Conservation (phyloP, 1,140 invertebrate species). For the Lordiphosa collinella region DNA sequence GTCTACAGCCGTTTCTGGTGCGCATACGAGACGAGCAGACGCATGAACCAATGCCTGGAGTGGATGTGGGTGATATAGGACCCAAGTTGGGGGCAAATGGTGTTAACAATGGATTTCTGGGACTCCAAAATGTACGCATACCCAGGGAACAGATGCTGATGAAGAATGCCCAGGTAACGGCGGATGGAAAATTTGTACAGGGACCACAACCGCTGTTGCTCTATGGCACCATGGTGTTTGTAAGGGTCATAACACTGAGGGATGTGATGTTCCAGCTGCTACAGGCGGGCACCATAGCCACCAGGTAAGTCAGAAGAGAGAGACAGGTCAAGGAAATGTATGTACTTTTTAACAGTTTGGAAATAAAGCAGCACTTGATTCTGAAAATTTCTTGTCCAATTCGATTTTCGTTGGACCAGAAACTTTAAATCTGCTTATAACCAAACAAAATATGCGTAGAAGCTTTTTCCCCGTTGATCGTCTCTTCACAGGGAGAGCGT, state of each 20-base stretch:
- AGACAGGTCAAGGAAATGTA: too few relatives aligned
- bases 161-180: conserved; percentile 92
- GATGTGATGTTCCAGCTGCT: conserved; percentile 86
- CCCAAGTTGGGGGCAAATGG: conserved; percentile 93
- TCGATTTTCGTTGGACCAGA: too few relatives aligned
- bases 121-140: conserved; percentile 91
- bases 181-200: conserved; percentile 93
- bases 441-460: too few relatives aligned
- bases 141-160: conserved; percentile 94
- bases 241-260: conserved; percentile 89
- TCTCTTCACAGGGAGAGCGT: too few relatives aligned
- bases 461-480: too few relatives aligned
- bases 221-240: conserved; percentile 97
- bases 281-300: conserved; percentile 91
- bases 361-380: too few relatives aligned
- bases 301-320: conserved; percentile 69
- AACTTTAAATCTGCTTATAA: too few relatives aligned
- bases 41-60: conserved; percentile 90
- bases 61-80: conserved; percentile 96
- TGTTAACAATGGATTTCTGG: conserved; percentile 94
- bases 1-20: conserved; percentile 95
- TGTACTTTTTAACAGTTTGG: too few relatives aligned
- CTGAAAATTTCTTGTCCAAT: too few relatives aligned
- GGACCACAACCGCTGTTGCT: conserved; percentile 90
- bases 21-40: conserved; percentile 93